These are phyloP conservation scores for Archegozetes longisetosus DNA, from an alignment of 1,140 invertebrate species.

Conservation along the genomic window DNA sequence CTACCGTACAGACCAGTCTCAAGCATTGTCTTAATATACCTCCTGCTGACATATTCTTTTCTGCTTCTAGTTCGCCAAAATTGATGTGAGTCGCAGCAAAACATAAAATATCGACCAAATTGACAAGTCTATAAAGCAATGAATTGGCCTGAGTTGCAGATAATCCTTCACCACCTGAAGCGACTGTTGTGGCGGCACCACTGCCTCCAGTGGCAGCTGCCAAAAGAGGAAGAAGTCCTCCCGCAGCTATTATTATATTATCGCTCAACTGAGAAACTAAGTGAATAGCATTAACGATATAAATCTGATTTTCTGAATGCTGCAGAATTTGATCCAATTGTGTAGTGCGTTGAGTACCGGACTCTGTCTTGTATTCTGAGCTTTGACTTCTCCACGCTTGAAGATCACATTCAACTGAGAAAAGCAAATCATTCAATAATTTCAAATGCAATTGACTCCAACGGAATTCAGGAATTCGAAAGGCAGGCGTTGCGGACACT, in stretches of 20 bases:
- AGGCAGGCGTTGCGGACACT: conserved; percentile 83
- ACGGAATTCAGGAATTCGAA: conserved; percentile 96
- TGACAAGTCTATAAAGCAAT: conserved; percentile 87
- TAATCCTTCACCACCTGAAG: conserved; percentile 11
- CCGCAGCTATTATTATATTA: conserved; percentile 96
- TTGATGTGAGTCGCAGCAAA: conserved; percentile 86
- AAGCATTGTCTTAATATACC: conserved; percentile 93
- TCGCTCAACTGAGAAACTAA: conserved; percentile 96
- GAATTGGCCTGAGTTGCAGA: conserved; percentile 31
- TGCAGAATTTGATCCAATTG: conserved; percentile 14
- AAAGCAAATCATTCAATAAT: conserved; percentile 86
- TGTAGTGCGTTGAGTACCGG: neutral
- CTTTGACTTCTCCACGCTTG: conserved; percentile 54
- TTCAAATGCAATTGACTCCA: conserved; percentile 98
- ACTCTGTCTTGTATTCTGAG: neutral
- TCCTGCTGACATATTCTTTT: conserved; percentile 99
- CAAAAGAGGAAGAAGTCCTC: conserved; percentile 83
- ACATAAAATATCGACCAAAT: conserved; percentile 94
- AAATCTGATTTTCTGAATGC: conserved; percentile 76
- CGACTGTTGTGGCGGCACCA: neutral
- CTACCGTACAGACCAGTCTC: conserved; percentile 89
- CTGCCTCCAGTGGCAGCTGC: conserved; percentile 65
- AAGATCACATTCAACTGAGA: conserved; percentile 92
- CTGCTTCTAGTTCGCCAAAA: conserved; percentile 92
- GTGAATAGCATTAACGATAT: conserved; percentile 97